Evolutionary conservation across 1,140 invertebrate species (phyloP).

Genomic region (Vanessa atalanta): DNA sequence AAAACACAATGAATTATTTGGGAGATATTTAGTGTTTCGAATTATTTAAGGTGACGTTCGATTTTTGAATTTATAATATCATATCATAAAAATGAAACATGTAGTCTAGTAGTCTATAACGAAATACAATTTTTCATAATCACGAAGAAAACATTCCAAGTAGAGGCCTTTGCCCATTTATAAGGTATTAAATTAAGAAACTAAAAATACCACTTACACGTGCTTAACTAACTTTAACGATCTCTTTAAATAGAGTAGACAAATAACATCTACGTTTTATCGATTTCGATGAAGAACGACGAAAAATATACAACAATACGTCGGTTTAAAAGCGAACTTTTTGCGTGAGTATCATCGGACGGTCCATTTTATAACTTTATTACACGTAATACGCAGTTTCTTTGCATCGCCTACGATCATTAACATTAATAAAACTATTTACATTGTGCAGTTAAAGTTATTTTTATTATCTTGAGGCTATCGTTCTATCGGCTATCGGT

Average conservation of each 20-base stretch:
- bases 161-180: no score
- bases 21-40: no score
- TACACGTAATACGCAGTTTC: slow-evolving; percentile 49
- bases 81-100: no score
- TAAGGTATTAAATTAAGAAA: no score
- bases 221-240: no score
- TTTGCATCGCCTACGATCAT: slow-evolving; percentile 46
- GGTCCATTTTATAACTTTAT: slow-evolving; percentile 47
- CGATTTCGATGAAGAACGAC: background rate
- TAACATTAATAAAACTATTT: slow-evolving; percentile 51
- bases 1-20: no score
- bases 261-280: background rate
- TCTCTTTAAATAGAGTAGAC: background rate
- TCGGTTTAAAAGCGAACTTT: background rate
- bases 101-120: no score
- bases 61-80: no score
- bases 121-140: no score
- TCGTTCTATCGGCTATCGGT: background rate
- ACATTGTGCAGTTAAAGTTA: slow-evolving; percentile 20
- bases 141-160: no score
- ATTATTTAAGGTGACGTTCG: no score
- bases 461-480: background rate
- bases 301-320: background rate
- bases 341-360: background rate
- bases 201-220: no score